phyloP scores from a whole-genome alignment of 2,113 vertebrate species.

The Tragelaphus buxtoni region DNA sequence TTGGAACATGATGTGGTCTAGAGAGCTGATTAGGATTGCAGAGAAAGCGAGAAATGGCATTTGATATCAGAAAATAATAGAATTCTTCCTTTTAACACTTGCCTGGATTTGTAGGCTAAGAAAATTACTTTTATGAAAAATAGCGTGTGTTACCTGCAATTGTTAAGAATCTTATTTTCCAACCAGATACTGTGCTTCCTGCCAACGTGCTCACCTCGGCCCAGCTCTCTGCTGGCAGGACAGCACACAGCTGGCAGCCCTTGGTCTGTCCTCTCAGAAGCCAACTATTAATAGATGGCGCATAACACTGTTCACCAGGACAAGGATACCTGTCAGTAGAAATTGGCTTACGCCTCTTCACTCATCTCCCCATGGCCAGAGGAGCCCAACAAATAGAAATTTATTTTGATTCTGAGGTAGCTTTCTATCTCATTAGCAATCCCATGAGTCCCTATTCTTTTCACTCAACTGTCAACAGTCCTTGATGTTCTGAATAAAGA shows the following conservation, averaged over 20 bases:
- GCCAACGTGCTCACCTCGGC: neutral
- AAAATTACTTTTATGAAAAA: slow-evolving; percentile 18
- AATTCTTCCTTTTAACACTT: slow-evolving; percentile 11
- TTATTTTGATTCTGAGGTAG: slow-evolving; percentile 50
- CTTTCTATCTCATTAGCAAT: slow-evolving; percentile 56
- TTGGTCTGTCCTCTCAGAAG: neutral
- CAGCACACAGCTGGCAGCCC: neutral
- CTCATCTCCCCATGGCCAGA: neutral
- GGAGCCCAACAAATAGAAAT: slow-evolving; percentile 38
- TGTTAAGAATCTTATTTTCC: slow-evolving; percentile 2
- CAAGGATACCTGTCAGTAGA: slow-evolving; percentile 28
- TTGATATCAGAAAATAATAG: slow-evolving; percentile 4
- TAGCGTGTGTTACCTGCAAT: neutral
- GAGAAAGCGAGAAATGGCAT: neutral
- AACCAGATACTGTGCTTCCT: neutral
- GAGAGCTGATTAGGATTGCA: neutral
- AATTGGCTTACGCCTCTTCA: slow-evolving; percentile 25
- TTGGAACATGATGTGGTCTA: neutral
- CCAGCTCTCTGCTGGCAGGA: neutral
- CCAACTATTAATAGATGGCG: neutral
- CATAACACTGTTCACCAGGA: neutral
- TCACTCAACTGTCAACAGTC: slow-evolving; percentile 49
- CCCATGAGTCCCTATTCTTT: slow-evolving; percentile 7
- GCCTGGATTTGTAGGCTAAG: neutral
- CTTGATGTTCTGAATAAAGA: slow-evolving; percentile 56